Percentiles rank a stretch among this genome's conserved stretches.
These are phyloP conservation scores for Salticus scenicus DNA, from an alignment of 2,888 invertebrate genomes.

Conservation along the genomic window DNA sequence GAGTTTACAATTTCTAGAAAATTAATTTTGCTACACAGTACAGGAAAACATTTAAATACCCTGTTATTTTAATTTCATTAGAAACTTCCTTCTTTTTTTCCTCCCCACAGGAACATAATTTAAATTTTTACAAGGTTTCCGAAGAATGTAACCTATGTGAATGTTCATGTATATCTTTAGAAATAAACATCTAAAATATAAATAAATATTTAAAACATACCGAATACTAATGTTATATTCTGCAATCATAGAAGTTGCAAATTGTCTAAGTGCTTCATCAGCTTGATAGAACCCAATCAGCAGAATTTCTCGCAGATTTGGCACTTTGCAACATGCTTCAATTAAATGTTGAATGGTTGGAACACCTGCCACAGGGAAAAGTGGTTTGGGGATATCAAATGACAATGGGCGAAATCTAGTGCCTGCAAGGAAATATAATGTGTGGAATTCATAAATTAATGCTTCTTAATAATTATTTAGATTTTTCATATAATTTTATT, in stretches of 20 bases:
- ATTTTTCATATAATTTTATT: not conserved
- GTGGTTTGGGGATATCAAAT: constrained; percentile 96
- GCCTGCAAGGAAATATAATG: constrained; percentile 80
- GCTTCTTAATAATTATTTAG: not conserved
- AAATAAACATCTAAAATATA: too few species aligned
- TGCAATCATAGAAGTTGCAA: constrained; percentile 89
- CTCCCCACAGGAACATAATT: too few species aligned
- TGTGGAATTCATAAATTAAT: not conserved
- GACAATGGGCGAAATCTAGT: constrained; percentile 97
- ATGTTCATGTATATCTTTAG: too few species aligned
- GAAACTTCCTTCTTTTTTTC: too few species aligned
- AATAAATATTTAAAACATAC: constrained; percentile 78
- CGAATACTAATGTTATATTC: constrained; percentile 87
- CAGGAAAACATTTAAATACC: too few species aligned
- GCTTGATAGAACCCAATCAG: constrained; percentile 94
- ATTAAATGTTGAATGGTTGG: constrained; percentile 98
- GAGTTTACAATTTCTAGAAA: too few species aligned
- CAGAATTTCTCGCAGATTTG: constrained; percentile 87
- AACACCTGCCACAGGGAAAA: constrained; percentile 96
- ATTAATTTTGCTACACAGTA: too few species aligned
- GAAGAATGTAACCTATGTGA: too few species aligned
- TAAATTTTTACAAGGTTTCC: too few species aligned
- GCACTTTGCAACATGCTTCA: constrained; percentile 84
- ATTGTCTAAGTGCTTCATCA: constrained; percentile 86
- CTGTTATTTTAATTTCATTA: too few species aligned